phyloP scores from a whole-genome alignment of 2,797 vertebrate genomes.

The Triplophysa bombifrons region DNA sequence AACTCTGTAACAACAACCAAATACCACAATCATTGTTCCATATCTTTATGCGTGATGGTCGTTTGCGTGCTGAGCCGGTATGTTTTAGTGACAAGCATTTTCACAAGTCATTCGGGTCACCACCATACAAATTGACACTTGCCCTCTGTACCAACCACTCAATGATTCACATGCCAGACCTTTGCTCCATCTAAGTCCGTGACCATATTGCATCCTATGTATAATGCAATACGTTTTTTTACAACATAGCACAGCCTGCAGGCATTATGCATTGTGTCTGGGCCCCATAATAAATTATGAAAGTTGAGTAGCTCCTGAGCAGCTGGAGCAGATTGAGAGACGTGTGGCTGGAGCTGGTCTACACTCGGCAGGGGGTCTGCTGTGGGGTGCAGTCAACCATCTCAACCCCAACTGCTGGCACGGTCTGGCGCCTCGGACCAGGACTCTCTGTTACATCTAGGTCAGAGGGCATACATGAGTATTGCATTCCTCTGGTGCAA shows the following conservation, averaged over 20 bases:
- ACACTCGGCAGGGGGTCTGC: conserved; percentile 52
- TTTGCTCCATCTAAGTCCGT: conserved; percentile 53
- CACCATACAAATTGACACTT: conserved; percentile 32
- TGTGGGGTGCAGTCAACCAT: conserved; percentile 62
- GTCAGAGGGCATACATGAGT: conserved; percentile 33
- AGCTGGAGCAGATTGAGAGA: conserved; percentile 65
- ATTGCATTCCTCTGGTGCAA: conserved; percentile 28
- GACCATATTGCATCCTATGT: conserved; percentile 57
- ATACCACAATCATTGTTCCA: no score
- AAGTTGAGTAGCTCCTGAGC: conserved; percentile 67
- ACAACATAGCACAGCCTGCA: conserved; percentile 54
- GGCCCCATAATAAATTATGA: conserved; percentile 78
- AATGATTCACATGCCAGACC: conserved; percentile 52
- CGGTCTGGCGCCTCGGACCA: conserved; percentile 20
- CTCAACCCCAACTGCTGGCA: conserved; percentile 48
- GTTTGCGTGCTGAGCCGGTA: not conserved
- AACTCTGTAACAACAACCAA: not conserved
- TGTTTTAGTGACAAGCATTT: conserved; percentile 26
- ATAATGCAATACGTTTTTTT: conserved; percentile 67
- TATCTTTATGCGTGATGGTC: not conserved
- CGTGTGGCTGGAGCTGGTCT: conserved; percentile 62
- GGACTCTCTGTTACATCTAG: conserved; percentile 34
- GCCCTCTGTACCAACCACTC: conserved; percentile 50
- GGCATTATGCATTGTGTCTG: conserved; percentile 61
- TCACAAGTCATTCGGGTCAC: conserved; percentile 32